Base-by-base conservation (phyloP, 2,888 invertebrate species). In the Zygothrica quintamaculata region DNA sequence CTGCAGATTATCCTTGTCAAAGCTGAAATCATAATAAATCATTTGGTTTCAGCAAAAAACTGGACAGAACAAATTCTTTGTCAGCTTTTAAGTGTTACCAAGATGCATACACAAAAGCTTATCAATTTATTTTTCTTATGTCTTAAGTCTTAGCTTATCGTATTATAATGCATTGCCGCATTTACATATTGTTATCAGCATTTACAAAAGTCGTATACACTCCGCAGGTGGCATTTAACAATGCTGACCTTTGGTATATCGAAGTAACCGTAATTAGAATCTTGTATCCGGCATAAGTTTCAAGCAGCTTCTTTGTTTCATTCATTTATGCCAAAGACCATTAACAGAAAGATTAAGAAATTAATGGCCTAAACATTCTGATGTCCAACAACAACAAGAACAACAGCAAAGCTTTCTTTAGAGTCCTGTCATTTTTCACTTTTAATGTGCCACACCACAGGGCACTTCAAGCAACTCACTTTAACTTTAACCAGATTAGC, bases 11-110 rank as follows among this genome's bases (percentile, higher is more conserved):
- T 72, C 58, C 59, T 65, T 77, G 77, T 69, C 70, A 58, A 60
- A 62, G 58, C 60, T 55, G 16, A 72, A 80, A 64, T 65, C 65
- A 71, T 66, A 71, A 79, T 84, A 80, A 84, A 80, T 84, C 84
- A 80, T 74, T 71, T 8, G 40, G 29, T 15, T 34, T 46, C 31
- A 47, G 18, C 46, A 46, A 3, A 7, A 3, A 7, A 31, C 15
- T 26, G 16, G 37, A 13, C 43, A 29, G 39, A 22, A 5, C 9
- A 26, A 29, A 6, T 44, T 15, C 13, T 1, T 25, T 22, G 12
- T 37, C 36, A 40, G 18, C 4, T 18, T 22, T 6, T 11, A 16
- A 16, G 9, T 25, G 3, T 18, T 7, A 25, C 15, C 8, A 15
- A 43, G 29, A 12, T 31, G 16, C 1, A 5, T 33, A 8, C 34